Percentiles rank a stretch among this genome's conserved stretches.
Conservation (phyloP, 2,113 vertebrate species). For the Paedocypris sp. region DNA sequence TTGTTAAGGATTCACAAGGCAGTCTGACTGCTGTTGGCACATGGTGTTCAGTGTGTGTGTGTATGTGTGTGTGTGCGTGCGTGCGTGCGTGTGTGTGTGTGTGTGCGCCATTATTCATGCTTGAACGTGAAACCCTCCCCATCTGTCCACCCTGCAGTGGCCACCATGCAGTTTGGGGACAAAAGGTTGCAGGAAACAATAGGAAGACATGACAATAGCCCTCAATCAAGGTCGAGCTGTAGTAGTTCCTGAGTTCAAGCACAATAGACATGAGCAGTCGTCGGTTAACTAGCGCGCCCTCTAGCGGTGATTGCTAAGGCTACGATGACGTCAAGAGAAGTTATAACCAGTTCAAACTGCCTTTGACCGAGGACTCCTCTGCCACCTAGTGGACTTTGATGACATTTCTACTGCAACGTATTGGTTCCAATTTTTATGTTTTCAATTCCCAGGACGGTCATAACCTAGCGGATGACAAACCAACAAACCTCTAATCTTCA, state of each 20-base stretch:
- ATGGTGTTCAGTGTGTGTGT: constrained; percentile 33
- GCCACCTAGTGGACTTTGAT: constrained; percentile 23
- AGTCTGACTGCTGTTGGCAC: neutral
- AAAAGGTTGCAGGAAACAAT: constrained; percentile 17
- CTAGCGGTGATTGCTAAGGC: constrained; percentile 11
- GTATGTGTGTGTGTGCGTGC: constrained; percentile 19
- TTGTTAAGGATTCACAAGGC: constrained; percentile 11
- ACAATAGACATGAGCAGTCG: neutral
- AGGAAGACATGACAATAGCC: constrained; percentile 31
- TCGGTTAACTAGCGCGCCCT: constrained; percentile 12
- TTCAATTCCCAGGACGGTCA: too few species aligned
- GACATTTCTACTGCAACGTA: neutral
- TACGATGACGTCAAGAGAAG: neutral
- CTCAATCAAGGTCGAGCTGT: constrained; percentile 12
- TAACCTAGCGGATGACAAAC: neutral
- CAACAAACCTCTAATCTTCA: too few species aligned
- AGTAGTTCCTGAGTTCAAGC: constrained; percentile 1
- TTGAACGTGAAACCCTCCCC: constrained; percentile 1
- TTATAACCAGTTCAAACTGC: constrained; percentile 8
- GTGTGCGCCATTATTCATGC: constrained; percentile 24
- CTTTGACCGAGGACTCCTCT: neutral
- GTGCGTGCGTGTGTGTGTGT: constrained; percentile 32
- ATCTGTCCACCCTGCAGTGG: neutral
- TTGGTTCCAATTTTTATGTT: too few species aligned
- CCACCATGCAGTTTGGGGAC: constrained; percentile 14